Conservation (phyloP, 1,140 invertebrate genomes). For the Nebria ingens region DNA sequence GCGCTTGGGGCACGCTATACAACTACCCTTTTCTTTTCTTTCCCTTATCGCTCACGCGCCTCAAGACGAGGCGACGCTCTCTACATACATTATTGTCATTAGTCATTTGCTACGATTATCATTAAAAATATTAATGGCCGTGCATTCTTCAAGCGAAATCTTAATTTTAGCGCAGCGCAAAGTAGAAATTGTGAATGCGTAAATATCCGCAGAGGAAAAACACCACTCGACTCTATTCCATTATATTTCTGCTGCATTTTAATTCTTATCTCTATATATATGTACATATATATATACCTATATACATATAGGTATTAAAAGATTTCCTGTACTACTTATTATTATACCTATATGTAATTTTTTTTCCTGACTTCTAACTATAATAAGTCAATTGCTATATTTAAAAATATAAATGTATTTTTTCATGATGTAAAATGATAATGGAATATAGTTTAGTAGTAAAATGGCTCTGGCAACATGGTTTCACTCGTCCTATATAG, state of each 20-base stretch:
- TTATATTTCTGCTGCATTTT: no score
- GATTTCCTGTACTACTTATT: no score
- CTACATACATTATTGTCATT: constrained; percentile 35
- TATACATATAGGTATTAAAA: no score
- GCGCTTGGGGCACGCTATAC: constrained; percentile 7
- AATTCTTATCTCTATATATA: no score
- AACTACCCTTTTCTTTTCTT: constrained; percentile 7
- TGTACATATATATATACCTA: no score
- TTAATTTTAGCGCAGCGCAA: constrained; percentile 26
- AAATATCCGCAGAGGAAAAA: constrained; percentile 20
- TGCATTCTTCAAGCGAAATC: constrained; percentile 31
- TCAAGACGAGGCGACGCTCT: constrained; percentile 22
- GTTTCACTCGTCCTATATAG: neutral
- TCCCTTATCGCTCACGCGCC: neutral
- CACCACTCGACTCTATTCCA: neutral
- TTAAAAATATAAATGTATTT: no score
- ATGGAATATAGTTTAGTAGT: neutral
- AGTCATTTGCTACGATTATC: constrained; percentile 31
- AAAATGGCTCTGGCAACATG: neutral
- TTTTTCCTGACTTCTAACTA: no score
- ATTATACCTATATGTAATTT: no score
- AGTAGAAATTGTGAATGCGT: constrained; percentile 27
- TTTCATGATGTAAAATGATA: no score
- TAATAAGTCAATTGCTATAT: no score
- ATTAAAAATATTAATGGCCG: constrained; percentile 33